Conservation (phyloP, 2,797 vertebrate species). For the Acomys russatus region DNA sequence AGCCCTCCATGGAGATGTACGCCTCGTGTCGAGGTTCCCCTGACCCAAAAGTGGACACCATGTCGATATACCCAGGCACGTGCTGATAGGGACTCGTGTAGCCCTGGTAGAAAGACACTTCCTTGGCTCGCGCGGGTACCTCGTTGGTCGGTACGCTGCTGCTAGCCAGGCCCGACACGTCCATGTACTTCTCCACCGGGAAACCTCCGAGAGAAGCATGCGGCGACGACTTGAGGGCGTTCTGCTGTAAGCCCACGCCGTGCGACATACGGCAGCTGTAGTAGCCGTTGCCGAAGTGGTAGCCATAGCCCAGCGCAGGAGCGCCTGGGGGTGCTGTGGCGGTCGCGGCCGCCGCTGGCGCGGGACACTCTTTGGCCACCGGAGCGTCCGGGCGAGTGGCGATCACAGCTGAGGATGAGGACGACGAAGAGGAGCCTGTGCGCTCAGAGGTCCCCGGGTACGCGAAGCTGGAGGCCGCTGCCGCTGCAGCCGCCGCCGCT, state of each 20-base stretch:
- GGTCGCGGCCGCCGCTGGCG: constrained; percentile 83
- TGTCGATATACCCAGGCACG: constrained; percentile 92
- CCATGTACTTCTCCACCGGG: constrained; percentile 92
- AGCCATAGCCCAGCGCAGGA: constrained; percentile 91
- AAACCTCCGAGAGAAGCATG: constrained; percentile 90
- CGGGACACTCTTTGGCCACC: constrained; percentile 87
- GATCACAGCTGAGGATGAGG: constrained; percentile 87
- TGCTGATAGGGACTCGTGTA: constrained; percentile 91
- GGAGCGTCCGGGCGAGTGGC: constrained; percentile 87
- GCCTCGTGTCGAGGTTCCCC: constrained; percentile 91
- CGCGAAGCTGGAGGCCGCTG: constrained; percentile 82
- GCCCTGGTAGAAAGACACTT: constrained; percentile 92
- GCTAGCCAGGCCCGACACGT: constrained; percentile 91
- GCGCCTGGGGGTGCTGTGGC: constrained; percentile 86
- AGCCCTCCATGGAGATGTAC: constrained; percentile 92
- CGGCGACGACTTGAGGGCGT: constrained; percentile 90
- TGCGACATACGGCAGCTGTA: constrained; percentile 93
- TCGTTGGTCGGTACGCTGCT: constrained; percentile 90
- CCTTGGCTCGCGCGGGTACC: constrained; percentile 89
- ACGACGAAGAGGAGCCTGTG: constrained; percentile 81
- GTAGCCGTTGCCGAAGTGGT: constrained; percentile 93
- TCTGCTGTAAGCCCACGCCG: constrained; percentile 91
- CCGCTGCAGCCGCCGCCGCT: constrained; percentile 70
- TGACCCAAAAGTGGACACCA: constrained; percentile 91
- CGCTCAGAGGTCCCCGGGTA: constrained; percentile 85